A percentile compares a stretch with the other conserved stretches of the same genome.
These are phyloP conservation scores for Pteronotus mesoamericanus DNA, from an alignment of 2,797 vertebrate species.

Conservation along the genomic window DNA sequence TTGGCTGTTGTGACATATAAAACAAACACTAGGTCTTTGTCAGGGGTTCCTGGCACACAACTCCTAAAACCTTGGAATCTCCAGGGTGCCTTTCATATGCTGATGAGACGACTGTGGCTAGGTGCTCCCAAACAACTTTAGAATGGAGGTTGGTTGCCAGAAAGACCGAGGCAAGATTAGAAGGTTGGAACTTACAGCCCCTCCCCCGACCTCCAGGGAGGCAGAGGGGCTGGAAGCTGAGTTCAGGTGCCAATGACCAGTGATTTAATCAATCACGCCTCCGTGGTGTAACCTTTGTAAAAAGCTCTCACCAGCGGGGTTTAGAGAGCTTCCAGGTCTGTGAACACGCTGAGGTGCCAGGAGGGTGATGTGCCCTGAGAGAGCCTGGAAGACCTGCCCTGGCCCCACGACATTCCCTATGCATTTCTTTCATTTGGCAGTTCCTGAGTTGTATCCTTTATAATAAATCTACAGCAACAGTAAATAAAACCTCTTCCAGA, in stretches of 20 bases:
- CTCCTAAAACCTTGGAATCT: not conserved
- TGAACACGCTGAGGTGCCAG: not conserved
- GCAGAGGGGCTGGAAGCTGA: not conserved
- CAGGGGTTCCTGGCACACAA: not conserved
- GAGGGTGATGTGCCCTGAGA: not conserved
- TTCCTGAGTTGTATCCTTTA: not conserved
- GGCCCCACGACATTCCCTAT: not conserved
- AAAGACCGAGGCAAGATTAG: not conserved
- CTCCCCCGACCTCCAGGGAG: not conserved
- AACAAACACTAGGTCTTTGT: not conserved
- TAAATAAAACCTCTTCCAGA: not conserved
- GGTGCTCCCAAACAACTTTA: not conserved
- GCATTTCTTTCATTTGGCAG: not conserved
- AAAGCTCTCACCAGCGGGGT: not conserved
- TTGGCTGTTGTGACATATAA: not conserved
- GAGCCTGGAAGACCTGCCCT: not conserved
- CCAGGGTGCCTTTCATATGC: not conserved
- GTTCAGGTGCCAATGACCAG: not conserved
- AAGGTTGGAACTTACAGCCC: too few relatives aligned
- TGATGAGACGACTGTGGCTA: not conserved
- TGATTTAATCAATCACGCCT: not conserved
- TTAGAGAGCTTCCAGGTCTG: not conserved
- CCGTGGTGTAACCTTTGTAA: not conserved
- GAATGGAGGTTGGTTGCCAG: not conserved
- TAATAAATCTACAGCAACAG: not conserved